Percentiles rank a stretch among this genome's conserved stretches.
These are phyloP conservation scores for Heteromurus nitidus DNA, from an alignment of 2,888 invertebrate genomes.

Conservation along the genomic window DNA sequence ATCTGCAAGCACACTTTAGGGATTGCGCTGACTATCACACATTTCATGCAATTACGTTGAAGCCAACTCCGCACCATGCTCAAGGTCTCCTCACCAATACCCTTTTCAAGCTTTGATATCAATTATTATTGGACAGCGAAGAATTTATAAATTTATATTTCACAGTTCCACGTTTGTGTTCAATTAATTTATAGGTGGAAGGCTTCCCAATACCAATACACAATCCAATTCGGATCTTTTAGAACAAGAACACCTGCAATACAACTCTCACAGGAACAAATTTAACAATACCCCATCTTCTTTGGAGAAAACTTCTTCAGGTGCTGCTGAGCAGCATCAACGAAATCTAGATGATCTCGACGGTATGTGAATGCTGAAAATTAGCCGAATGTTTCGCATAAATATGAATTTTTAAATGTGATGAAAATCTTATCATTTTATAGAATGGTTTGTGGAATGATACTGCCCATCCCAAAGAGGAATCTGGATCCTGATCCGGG, in stretches of 20 bases:
- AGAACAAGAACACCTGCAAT: slow-evolving; percentile 20
- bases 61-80: slow-evolving; percentile 13
- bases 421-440: neutral
- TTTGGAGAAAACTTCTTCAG: neutral
- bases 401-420: no score
- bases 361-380: slow-evolving; percentile 16
- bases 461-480: no score
- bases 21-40: slow-evolving; percentile 56
- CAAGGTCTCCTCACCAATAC: no score
- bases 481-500: no score
- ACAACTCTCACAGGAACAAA: slow-evolving; percentile 2
- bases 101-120: no score
- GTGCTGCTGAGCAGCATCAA: slow-evolving; percentile 2
- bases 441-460: slow-evolving; percentile 37
- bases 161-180: no score
- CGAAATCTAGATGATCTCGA: slow-evolving; percentile 27
- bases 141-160: no score
- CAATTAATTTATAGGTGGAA: no score
- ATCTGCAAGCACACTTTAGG: slow-evolving; percentile 48
- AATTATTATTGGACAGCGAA: no score
- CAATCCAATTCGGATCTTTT: no score
- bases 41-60: slow-evolving; percentile 29
- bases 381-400: no score
- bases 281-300: neutral
- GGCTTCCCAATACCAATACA: no score